A percentile compares a stretch with the other conserved stretches of the same genome.
Evolutionary conservation across 2,797 vertebrate genomes (phyloP).

Genomic region (Dipus sagitta): DNA sequence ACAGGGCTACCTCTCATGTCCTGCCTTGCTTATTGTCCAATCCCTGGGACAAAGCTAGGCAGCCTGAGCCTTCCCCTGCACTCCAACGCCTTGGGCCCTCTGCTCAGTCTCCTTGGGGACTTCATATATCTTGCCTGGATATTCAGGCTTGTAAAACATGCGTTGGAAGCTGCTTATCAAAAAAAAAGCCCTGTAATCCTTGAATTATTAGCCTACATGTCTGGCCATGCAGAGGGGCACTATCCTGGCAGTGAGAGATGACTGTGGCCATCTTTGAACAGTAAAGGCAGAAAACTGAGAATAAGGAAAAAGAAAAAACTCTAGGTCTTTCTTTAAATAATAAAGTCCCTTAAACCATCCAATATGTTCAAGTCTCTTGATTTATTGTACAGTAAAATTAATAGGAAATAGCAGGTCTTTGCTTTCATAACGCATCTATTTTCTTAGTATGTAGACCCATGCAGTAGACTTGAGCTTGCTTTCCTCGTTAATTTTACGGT

Average conservation of each 20-base stretch:
- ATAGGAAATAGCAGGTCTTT: slow-evolving; percentile 33
- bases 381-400: slow-evolving; percentile 59
- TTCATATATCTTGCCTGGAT: background rate
- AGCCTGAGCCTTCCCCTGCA: accelerated
- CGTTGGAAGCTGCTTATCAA: slow-evolving; percentile 2
- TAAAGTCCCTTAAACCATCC: slow-evolving; percentile 11
- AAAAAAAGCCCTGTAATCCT: background rate
- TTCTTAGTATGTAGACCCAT: slow-evolving; percentile 29
- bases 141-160: slow-evolving; percentile 4
- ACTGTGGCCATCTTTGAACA: slow-evolving; percentile 28
- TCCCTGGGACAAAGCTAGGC: background rate
- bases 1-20: accelerated
- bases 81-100: background rate
- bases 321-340: slow-evolving; percentile 9
- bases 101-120: background rate
- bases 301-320: background rate
- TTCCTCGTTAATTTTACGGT: slow-evolving; percentile 66
- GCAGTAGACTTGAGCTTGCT: slow-evolving; percentile 49
- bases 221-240: background rate
- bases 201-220: background rate
- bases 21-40: background rate
- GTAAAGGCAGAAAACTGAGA: slow-evolving; percentile 38
- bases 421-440: slow-evolving; percentile 57
- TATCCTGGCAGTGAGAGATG: background rate
- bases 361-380: slow-evolving; percentile 51